Percentiles rank a stretch among this genome's conserved stretches.
Evolutionary conservation across 2,113 vertebrate genomes (phyloP).

Genomic region (Spea bombifrons): DNA sequence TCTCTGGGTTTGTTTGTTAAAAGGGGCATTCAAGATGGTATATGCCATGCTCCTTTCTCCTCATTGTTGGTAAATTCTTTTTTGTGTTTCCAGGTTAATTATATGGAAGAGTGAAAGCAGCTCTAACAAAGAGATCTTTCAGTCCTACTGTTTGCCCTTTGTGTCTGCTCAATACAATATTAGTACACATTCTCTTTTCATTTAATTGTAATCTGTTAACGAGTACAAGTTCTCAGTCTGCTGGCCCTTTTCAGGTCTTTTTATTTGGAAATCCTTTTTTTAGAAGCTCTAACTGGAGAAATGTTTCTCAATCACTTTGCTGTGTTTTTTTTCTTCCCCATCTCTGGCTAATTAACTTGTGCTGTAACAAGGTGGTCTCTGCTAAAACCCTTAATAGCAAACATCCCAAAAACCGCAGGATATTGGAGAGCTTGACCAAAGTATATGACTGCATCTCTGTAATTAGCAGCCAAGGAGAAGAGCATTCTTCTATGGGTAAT

Average conservation of each 20-base stretch:
- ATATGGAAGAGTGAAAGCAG: too few relatives aligned
- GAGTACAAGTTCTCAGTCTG: background rate
- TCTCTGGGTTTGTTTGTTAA: too few relatives aligned
- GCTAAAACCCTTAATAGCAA: constrained; percentile 13
- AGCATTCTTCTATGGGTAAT: constrained; percentile 6
- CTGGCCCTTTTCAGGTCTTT: constrained; percentile 3
- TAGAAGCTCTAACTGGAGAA: constrained; percentile 21
- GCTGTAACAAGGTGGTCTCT: background rate
- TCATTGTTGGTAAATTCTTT: too few relatives aligned
- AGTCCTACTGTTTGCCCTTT: too few relatives aligned
- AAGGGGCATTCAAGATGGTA: too few relatives aligned
- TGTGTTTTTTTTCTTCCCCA: constrained; percentile 13
- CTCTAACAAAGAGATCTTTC: background rate
- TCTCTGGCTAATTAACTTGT: constrained; percentile 16
- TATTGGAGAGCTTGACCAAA: constrained; percentile 13
- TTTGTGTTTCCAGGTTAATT: too few relatives aligned
- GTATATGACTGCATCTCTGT: background rate
- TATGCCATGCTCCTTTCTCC: too few relatives aligned
- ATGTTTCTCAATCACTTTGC: constrained; percentile 11
- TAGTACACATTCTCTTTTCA: background rate
- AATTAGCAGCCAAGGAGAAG: constrained; percentile 21
- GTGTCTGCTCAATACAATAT: too few relatives aligned
- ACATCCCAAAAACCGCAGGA: background rate
- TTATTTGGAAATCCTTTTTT: constrained; percentile 2
- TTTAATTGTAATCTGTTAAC: background rate